Evolutionary conservation across 2,888 invertebrate species (phyloP), one percentile per base, ranked within the genome.

Genomic region (Cheilosia impressa): DNA sequence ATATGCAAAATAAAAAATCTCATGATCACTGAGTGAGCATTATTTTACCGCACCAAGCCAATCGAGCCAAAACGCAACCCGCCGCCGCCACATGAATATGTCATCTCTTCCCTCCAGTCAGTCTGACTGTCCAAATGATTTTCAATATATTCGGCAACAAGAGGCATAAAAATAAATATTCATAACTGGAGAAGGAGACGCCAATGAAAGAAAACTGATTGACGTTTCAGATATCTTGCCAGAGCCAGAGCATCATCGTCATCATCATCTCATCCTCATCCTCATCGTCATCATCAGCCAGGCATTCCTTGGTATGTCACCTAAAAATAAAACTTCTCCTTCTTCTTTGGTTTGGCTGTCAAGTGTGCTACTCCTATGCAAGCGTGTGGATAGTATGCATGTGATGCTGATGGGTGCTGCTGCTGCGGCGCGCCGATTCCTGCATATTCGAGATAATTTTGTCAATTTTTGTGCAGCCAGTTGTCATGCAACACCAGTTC

Each of bases 221-320:
- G 84, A 85, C 84, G 84, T 85, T 80, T 80, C 65, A 85, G 84
- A 85, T 85, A 85, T 85, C 80, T 80, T 60, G 76, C 84, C 80
- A 85, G 24, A 80, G 80, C 79, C 79, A 84, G 75, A 79, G 80
- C 79, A 80, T 71, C 84, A 75, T 84, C 79, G 60, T 73, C 72
- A 52, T 57, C 66, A 34, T 58, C 75, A 6, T 45, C 55, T 45
- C 55, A 34, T 68, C 41, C 27, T 47, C 41, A 55, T 45, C 68
- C 38, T 43, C 58, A 31, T 71, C 38, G 4, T 52, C 63, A 52
- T 43, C 57, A 76, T 47, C 65, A 27, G 53, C 43, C 31, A 71
- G 84, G 80, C 69, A 85, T 85, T 85, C 84, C 75, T 69, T 85
- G 84, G 84, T 85, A 85, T 85, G 84, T 85, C 84, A 85, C 84